phyloP scores from a whole-genome alignment of 2,888 invertebrate species.

The Papilio protenor region DNA sequence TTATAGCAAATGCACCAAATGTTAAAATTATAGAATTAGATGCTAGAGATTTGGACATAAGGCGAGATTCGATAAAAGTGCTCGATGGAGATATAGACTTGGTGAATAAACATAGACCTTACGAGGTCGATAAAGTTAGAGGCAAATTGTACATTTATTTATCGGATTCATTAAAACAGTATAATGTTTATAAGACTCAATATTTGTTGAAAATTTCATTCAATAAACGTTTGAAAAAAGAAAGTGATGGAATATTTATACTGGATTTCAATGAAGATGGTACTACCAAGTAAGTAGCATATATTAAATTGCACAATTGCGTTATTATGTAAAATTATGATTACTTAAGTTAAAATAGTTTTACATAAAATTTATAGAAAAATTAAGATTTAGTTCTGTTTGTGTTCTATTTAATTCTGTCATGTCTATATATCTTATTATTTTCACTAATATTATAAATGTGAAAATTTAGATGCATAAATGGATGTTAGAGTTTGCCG shows the following conservation, averaged over 20 bases:
- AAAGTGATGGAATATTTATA: conserved; percentile 66
- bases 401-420: not conserved
- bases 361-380: not conserved
- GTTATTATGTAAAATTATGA: no score
- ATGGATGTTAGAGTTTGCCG: no score
- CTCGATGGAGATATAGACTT: conserved; percentile 62
- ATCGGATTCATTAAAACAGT: conserved; percentile 64
- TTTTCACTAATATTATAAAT: no score
- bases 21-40: conserved; percentile 69
- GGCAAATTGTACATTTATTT: conserved; percentile 71
- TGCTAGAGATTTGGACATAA: conserved; percentile 66
- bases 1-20: conserved; percentile 71
- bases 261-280: conserved; percentile 65
- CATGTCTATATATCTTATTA: not conserved
- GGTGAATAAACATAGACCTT: conserved; percentile 66
- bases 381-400: not conserved
- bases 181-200: conserved; percentile 57
- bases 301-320: no score
- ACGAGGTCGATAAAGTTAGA: conserved; percentile 59
- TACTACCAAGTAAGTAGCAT: conserved; percentile 63
- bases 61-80: conserved; percentile 63
- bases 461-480: no score
- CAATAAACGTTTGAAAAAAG: conserved; percentile 60
- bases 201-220: conserved; percentile 69
- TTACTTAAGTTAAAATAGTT: no score